Percentiles rank a stretch among this genome's conserved stretches.
These are phyloP conservation scores for Sitta europaea DNA, from an alignment of 2,113 vertebrate species.

Conservation along the genomic window DNA sequence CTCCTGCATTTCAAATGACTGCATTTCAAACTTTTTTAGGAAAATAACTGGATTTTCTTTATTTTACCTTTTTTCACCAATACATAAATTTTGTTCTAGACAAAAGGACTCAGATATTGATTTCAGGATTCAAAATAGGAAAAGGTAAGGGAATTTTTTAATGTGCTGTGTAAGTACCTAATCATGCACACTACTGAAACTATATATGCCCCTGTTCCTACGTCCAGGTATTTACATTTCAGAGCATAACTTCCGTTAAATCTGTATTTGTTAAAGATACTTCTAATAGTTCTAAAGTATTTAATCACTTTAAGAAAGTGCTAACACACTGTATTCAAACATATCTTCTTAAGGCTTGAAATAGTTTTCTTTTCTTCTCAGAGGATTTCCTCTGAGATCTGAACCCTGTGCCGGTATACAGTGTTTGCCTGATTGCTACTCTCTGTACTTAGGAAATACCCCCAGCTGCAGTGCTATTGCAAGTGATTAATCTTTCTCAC, in stretches of 20 bases:
- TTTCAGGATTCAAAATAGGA: not conserved
- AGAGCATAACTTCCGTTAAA: not conserved
- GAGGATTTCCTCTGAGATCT: not conserved
- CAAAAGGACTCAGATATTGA: not conserved
- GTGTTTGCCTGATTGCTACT: not conserved
- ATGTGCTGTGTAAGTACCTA: not conserved
- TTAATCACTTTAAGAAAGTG: not conserved
- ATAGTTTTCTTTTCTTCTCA: not conserved
- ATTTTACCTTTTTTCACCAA: not conserved
- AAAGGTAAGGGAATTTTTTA: not conserved
- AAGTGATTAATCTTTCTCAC: not conserved
- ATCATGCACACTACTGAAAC: not conserved
- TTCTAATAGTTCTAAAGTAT: not conserved
- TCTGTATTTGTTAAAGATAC: not conserved
- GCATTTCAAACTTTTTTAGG: not conserved
- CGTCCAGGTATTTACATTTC: not conserved
- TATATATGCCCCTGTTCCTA: not conserved
- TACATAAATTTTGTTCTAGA: not conserved
- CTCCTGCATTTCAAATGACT: not conserved
- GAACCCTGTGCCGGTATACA: not conserved
- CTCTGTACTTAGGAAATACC: not conserved
- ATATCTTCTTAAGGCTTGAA: not conserved
- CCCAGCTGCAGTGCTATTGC: rapidly evolving
- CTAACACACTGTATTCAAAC: not conserved
- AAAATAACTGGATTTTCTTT: not conserved